A percentile compares a stretch with the other conserved stretches of the same genome.
Evolutionary conservation across 2,113 vertebrate genomes (phyloP).

Genomic region (Rhadina sibilatrix): DNA sequence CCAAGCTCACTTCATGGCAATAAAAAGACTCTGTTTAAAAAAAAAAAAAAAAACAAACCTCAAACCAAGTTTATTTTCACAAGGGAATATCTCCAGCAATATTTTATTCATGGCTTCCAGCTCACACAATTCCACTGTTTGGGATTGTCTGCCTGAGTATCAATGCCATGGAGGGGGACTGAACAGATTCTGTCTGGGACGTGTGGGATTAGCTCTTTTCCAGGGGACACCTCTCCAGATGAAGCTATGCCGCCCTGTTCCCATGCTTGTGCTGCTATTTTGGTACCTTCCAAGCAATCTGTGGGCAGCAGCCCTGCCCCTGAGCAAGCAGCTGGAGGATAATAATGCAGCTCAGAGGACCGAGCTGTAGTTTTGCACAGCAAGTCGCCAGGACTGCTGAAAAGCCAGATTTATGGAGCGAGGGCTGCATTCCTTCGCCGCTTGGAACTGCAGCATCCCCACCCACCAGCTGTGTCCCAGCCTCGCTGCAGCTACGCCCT

Average conservation of each 20-base stretch:
- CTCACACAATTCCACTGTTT: not conserved
- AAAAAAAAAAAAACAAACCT: not conserved
- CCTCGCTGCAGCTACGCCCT: not conserved
- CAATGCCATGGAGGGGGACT: not conserved
- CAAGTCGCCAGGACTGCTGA: not conserved
- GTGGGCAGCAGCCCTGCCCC: slow-evolving; percentile 4
- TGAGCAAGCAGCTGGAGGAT: not conserved
- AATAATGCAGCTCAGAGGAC: not conserved
- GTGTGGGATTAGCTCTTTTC: not conserved
- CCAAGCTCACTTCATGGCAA: not conserved
- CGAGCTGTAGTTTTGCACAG: slow-evolving; percentile 8
- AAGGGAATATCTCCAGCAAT: not conserved
- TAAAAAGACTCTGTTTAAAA: not conserved
- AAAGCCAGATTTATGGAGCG: not conserved
- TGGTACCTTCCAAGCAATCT: not conserved
- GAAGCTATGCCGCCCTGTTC: not conserved
- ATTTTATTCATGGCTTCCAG: slow-evolving; percentile 14
- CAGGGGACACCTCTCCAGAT: not conserved
- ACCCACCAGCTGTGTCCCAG: slow-evolving; percentile 35
- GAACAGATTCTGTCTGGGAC: not conserved
- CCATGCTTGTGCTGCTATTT: slow-evolving; percentile 1
- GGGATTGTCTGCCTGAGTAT: not conserved
- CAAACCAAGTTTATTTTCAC: slow-evolving; percentile 16
- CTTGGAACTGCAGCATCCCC: slow-evolving; percentile 10
- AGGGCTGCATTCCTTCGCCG: not conserved